These are phyloP conservation scores for Leptogaster cylindrica DNA, from an alignment of 2,888 invertebrate genomes.

Conservation along the genomic window DNA sequence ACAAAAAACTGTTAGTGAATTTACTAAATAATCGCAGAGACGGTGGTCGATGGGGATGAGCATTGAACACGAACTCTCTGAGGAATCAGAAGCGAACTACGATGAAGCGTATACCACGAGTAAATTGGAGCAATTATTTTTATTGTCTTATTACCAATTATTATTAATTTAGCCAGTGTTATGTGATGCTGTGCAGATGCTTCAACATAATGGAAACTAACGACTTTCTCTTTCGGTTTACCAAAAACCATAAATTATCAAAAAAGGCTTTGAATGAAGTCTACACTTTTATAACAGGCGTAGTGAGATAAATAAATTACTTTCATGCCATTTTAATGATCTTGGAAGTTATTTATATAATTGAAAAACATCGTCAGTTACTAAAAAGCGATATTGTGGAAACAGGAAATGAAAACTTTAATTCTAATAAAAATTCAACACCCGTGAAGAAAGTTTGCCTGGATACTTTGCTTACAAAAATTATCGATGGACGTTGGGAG, in stretches of 20 bases:
- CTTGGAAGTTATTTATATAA: constrained; percentile 53
- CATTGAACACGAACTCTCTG: constrained; percentile 63
- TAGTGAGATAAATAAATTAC: constrained; percentile 38
- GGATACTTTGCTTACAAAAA: constrained; percentile 55
- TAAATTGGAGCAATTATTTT: too few relatives aligned
- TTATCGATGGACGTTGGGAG: constrained; percentile 54
- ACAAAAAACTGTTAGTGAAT: background rate
- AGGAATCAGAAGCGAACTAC: constrained; percentile 63
- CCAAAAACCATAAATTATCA: constrained; percentile 63
- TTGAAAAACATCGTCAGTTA: constrained; percentile 47
- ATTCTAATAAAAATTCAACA: background rate
- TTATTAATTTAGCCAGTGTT: constrained; percentile 57
- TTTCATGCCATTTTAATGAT: constrained; percentile 48
- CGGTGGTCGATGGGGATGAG: constrained; percentile 71
- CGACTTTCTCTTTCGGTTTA: constrained; percentile 55
- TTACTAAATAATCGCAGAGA: constrained; percentile 60
- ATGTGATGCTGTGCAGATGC: too few relatives aligned
- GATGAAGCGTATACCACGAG: constrained; percentile 61
- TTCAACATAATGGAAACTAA: too few relatives aligned
- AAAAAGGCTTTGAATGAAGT: constrained; percentile 56
- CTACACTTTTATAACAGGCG: constrained; percentile 56
- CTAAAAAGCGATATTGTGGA: constrained; percentile 49
- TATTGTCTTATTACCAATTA: background rate
- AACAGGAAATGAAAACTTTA: background rate
- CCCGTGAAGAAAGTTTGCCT: constrained; percentile 55